Base-by-base conservation (phyloP, 64 coral and sea anemone genomes). In the Trachythela sp. region DNA sequence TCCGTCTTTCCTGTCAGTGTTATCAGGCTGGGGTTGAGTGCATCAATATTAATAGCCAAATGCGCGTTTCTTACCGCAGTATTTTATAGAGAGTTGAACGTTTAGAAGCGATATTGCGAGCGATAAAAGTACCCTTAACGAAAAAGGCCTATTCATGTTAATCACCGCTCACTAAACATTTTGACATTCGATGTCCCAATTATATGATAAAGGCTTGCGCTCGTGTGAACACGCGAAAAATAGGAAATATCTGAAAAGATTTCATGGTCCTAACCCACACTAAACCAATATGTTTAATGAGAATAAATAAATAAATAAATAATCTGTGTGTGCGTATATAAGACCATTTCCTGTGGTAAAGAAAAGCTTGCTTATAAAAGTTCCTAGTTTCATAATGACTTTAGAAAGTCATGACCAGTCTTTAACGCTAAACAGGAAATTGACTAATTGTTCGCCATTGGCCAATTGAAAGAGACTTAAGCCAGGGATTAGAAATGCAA, bases 381-480 rank as follows among this genome's bases (percentile, higher is more conserved):
- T 37, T 37, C 27, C 42, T 20, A 13, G 33, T 37, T 37, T 35
- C 33, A 9, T 80, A 80, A 37, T 2, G 75, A 80, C 2, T 80
- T 80, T 14, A 36, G 20, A 39, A 80, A 39, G 37, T 80, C 33
- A 80, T 80, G 30, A 80, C 75, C 33, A 35, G 13, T 35, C 15
- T 0, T 35, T 30, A 2, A 22, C 0, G 11, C 13, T 29, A 8
- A 37, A 80, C 75, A 80, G 75, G 75, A 80, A 80, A 80, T 80
- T 80, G 75, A 17, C 75, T 80, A 80, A 80, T 80, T 38, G 75
- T 80, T 39, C 33, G 33, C 33, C 75, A 80, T 80, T 80, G 75
- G 75, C 75, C 75, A 80, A 80, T 80, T 80, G 75, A n/a, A 68
- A 68, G 59, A 68, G 30, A 31, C 59, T 6, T 38, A 80, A 37